Evolutionary conservation across 2,113 vertebrate genomes (phyloP), one percentile per base, ranked within the genome.

Genomic region (Phrynocephalus versicolor): DNA sequence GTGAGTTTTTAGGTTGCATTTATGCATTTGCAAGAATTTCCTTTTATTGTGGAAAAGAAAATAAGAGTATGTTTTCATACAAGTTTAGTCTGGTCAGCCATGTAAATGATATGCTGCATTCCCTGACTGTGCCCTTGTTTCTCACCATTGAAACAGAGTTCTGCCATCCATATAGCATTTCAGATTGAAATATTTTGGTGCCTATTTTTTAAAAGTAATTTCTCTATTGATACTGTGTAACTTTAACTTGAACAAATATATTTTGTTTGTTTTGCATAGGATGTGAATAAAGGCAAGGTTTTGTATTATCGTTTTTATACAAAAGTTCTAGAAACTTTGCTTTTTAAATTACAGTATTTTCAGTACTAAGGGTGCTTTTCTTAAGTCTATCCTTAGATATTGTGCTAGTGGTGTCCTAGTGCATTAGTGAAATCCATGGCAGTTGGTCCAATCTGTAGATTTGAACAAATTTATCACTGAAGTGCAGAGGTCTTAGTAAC

Each of bases 1-100:
- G 99, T 99, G 92, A 98, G 99, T 96, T 55, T 55, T 78, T 93
- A 37, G 41, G 33, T 0, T 87, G 79, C 0, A 0, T 35, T 75
- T 82, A 30, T 37, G 78, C 21, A 12, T 88, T 75, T 86, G n/a
- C n/a, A n/a, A n/a, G n/a, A n/a, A n/a, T 57, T 33, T 27, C 13
- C 18, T 5, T 37, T 57, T 37, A 62, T 79, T 70, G 33, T 65
- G 73, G 64, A 69, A 78, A 55, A 27, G 65, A 16, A 23, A 76
- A 30, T 9, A 55, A 18, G 30, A 77, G 2, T 1, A 0, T 13
- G 2, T 60, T 82, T 87, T 3, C 57, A n/a, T 58, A 27, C 45
- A 16, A 37, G n/a, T 65, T 51, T 25, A 75, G 19, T 62, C 25
- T 37, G 23, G 7, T 19, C 41, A 51, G 21, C 21, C 51, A 35